Percentiles rank a stretch among this genome's conserved stretches.
Conservation (phyloP, 2,797 vertebrate genomes). For the Lemur catta region DNA sequence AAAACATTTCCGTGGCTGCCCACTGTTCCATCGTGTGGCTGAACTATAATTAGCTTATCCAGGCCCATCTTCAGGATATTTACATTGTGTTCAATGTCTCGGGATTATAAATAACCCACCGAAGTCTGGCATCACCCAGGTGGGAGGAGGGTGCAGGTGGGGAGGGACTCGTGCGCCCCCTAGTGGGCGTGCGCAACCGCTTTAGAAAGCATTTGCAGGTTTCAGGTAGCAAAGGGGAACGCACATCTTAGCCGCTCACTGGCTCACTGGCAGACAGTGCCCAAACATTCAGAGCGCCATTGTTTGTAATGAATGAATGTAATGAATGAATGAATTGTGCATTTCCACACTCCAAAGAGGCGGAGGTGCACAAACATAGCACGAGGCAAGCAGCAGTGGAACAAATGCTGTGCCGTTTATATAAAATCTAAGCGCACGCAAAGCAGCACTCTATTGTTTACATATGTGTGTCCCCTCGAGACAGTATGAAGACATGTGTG, state of each 20-base stretch:
- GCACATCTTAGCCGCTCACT: background rate
- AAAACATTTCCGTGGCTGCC: background rate
- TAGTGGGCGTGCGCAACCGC: background rate
- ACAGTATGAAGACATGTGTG: background rate
- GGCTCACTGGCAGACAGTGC: background rate
- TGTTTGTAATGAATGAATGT: background rate
- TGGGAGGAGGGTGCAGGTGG: background rate
- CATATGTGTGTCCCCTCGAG: background rate
- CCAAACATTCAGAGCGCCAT: background rate
- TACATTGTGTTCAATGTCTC: background rate
- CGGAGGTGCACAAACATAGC: background rate
- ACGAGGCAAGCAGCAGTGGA: background rate
- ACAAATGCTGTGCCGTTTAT: background rate
- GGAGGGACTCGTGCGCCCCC: background rate
- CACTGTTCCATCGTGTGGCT: background rate
- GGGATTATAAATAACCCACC: background rate
- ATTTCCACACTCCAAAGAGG: background rate
- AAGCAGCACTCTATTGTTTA: background rate
- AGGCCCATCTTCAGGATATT: too few relatives aligned
- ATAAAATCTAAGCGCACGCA: background rate
- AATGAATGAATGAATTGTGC: too few relatives aligned
- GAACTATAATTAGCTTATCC: background rate
- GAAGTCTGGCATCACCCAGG: background rate
- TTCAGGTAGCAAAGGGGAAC: too few relatives aligned
- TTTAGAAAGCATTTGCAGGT: background rate